Evolutionary conservation across 2,113 vertebrate genomes (phyloP).

Genomic region (Epinephelus cyanopodus): DNA sequence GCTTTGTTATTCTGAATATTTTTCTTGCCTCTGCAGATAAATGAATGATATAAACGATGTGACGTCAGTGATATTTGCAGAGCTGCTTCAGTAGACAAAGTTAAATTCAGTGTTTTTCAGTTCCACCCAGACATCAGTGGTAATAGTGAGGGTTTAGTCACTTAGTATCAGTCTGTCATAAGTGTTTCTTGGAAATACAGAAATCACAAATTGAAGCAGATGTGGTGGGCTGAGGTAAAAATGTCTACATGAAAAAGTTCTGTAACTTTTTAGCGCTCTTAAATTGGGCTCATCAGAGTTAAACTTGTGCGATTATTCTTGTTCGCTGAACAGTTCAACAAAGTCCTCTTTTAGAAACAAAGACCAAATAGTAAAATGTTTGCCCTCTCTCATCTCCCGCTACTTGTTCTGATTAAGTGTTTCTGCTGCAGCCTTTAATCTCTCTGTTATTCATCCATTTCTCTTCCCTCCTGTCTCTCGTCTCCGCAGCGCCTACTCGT

Average conservation of each 20-base stretch:
- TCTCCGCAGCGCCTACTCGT: conserved; percentile 86
- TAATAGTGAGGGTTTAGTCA: conserved; percentile 21
- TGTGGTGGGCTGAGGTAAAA: neutral
- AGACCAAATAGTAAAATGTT: neutral
- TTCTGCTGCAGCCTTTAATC: neutral
- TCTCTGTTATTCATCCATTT: neutral
- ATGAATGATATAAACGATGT: neutral
- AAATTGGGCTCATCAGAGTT: neutral
- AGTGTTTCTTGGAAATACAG: neutral
- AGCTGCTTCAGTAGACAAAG: neutral
- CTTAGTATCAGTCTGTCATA: neutral
- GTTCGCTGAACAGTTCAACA: neutral
- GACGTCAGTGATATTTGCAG: neutral
- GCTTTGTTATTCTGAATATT: neutral
- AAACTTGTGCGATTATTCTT: neutral
- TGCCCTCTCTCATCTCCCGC: neutral
- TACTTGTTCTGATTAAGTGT: neutral
- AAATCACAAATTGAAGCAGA: neutral
- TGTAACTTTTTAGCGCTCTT: neutral
- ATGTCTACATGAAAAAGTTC: neutral
- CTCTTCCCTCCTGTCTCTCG: neutral
- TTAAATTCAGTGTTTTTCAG: neutral
- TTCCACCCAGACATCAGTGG: neutral
- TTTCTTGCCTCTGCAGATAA: neutral
- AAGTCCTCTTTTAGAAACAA: neutral